Percentiles rank a stretch among this genome's conserved stretches.
phyloP scores from a whole-genome alignment of 2,113 vertebrate genomes.

The Tetraodon nigroviridis region DNA sequence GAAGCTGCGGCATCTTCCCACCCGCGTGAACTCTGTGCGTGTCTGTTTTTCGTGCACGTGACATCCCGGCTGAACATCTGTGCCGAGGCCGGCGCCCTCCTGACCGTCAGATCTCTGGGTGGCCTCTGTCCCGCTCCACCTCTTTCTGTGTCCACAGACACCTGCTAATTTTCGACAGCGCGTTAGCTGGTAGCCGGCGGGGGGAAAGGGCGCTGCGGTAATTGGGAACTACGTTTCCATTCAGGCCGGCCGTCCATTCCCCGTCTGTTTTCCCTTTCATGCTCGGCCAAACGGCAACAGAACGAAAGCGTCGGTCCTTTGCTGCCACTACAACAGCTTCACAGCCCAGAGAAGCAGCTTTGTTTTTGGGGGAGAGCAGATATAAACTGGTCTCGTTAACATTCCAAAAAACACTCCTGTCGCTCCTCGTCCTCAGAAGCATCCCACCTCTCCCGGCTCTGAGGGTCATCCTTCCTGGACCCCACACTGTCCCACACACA shows the following conservation, averaged over 20 bases:
- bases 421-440: slow-evolving; percentile 14
- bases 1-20: not conserved
- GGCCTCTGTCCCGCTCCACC: slow-evolving; percentile 50
- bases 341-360: slow-evolving; percentile 46
- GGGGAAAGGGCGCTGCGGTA: slow-evolving; percentile 56
- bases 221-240: slow-evolving; percentile 70
- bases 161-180: slow-evolving; percentile 73
- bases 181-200: slow-evolving; percentile 46
- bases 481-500: not conserved
- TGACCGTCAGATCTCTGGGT: slow-evolving; percentile 47
- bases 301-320: slow-evolving; percentile 54
- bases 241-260: slow-evolving; percentile 54
- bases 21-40: slow-evolving; percentile 30
- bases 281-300: slow-evolving; percentile 71
- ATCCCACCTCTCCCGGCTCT: slow-evolving; percentile 21
- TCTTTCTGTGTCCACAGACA: slow-evolving; percentile 66
- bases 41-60: slow-evolving; percentile 23
- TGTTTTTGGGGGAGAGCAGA: slow-evolving; percentile 63
- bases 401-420: slow-evolving; percentile 72
- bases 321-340: slow-evolving; percentile 63
- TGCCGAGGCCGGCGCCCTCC: slow-evolving; percentile 14
- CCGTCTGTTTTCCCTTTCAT: slow-evolving; percentile 63
- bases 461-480: slow-evolving; percentile 20
- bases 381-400: slow-evolving; percentile 77
- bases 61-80: slow-evolving; percentile 59